Base-by-base conservation (phyloP, 2,113 vertebrate species). In the Gobius niger region DNA sequence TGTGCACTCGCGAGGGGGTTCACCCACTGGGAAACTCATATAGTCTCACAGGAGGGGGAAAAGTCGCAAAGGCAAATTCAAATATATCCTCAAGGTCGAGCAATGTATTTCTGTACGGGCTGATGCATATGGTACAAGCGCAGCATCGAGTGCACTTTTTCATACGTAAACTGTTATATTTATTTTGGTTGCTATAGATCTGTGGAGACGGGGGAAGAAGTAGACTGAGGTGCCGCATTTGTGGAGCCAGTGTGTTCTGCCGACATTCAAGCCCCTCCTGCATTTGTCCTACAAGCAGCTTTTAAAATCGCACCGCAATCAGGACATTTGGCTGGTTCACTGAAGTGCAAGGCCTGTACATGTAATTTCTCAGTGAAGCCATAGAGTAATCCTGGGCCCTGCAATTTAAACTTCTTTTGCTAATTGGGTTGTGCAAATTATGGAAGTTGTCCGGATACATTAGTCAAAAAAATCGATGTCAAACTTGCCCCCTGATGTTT, bases 1-100 rank as follows among this genome's bases (percentile, higher is more conserved):
- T 62, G 70, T 69, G 47, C 44, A 59, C 62, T 81, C 68, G 41
- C 15, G 52, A 66, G 49, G 76, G 69, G 59, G 44, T 24, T 70
- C 46, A 53, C 64, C 66, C 49, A 44, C 75, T 63, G 81, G 47
- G 49, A 78, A 68, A 70, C n/a, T 68, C 68, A 70, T 75, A 52
- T 61, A 68, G 11, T 73, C 44, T 68, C 11, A 42, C 34, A 64
- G 52, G 34, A 77, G 41, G 40, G 19, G 13, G 46, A 76, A 34
- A 42, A 68, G 41, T 62, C 60, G 10, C 51, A 57, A 34, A 42
- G 62, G 14, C n/a, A 70, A 53, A 57, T 56, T 19, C 14, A 53
- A 47, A 47, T 44, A 42, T 60, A 60, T 40, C 24, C 54, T 60
- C 57, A 60, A 60, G 57, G 57, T 60, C 40, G 40, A 42, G 42